Base-by-base conservation (phyloP, 2,797 vertebrate species). In the Molossus molossus region DNA sequence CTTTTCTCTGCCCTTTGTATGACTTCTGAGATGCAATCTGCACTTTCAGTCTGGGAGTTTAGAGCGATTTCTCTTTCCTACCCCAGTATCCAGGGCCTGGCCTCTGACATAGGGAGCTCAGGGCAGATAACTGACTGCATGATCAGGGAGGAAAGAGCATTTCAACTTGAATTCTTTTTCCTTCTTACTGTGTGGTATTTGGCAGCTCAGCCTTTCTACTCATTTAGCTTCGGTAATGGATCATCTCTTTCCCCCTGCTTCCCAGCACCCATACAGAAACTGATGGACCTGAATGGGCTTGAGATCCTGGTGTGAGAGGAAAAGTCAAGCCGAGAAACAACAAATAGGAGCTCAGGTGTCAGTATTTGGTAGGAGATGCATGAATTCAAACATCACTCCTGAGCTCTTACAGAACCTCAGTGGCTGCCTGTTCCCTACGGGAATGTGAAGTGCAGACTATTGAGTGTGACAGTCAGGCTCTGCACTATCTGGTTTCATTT, bases 161-260 rank as follows among this genome's bases (percentile, higher is more conserved):
- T 85, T 23, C 72, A 40, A 1, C 23, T 57, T 40, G 25, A 83
- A 79, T 50, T 50, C 93, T 65, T 53, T 29, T 55, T 70, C 90
- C 73, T 64, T 11, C 20, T 80, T 65, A 3, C 13, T 10, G 14
- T 7, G 15, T 40, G 13, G n/a, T 75, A 45, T 70, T 93, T 70
- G 69, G 37, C 87, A 90, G 12, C 75, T 84, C 70, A 87, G 82
- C 67, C 76, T 87, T 91, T 69, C 64, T 50, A 15, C 50, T 77
- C 7, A 5, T 90, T 67, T 94, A 70, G 37, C 4, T 85, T 77
- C 93, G 72, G 5, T 33, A 87, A 17, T 64, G 37, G 18, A 33
- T 57, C n/a, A 7, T 62, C 72, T 48, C 29, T 23, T 76, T 82
- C 45, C 62, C 60, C n/a, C 33, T 65, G 48, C 60, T 77, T 91